phyloP scores from a whole-genome alignment of 2,797 vertebrate genomes.

The Rhinichthys osculus region DNA sequence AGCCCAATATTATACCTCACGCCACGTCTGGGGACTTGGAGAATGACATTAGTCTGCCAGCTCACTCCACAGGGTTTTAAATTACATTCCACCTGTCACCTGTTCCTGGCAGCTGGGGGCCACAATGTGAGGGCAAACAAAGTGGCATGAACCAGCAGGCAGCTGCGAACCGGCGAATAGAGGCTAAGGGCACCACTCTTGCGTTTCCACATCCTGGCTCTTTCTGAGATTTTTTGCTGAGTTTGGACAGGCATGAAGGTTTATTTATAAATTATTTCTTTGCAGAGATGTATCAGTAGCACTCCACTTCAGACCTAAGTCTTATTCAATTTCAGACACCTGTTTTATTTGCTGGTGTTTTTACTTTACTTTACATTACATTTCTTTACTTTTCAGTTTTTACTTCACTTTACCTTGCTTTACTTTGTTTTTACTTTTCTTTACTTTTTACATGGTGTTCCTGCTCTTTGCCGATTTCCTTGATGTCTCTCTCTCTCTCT shows the following conservation, averaged over 20 bases:
- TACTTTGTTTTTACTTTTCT: not conserved
- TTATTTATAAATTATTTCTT: not conserved
- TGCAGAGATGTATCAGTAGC: not conserved
- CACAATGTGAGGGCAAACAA: constrained; percentile 56
- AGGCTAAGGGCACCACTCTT: not conserved
- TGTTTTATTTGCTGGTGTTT: constrained; percentile 19
- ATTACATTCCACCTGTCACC: constrained; percentile 61
- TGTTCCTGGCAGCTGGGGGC: constrained; percentile 49
- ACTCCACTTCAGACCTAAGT: not conserved
- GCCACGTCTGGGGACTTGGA: constrained; percentile 5
- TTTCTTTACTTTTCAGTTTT: too few relatives aligned
- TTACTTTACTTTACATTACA: not conserved
- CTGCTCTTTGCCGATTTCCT: constrained; percentile 1
- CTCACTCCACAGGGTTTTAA: constrained; percentile 52
- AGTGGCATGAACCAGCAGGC: constrained; percentile 42
- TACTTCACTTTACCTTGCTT: too few relatives aligned
- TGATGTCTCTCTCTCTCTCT: constrained; percentile 18
- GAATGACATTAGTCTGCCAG: constrained; percentile 46
- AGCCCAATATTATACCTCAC: constrained; percentile 2
- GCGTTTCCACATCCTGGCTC: not conserved
- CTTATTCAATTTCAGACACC: not conserved
- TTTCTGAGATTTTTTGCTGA: not conserved
- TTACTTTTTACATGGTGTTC: not conserved
- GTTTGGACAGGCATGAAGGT: not conserved
- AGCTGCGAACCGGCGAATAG: constrained; percentile 26